These are phyloP conservation scores for Nemoura dubitans DNA, from an alignment of 2,888 invertebrate species.

Conservation along the genomic window DNA sequence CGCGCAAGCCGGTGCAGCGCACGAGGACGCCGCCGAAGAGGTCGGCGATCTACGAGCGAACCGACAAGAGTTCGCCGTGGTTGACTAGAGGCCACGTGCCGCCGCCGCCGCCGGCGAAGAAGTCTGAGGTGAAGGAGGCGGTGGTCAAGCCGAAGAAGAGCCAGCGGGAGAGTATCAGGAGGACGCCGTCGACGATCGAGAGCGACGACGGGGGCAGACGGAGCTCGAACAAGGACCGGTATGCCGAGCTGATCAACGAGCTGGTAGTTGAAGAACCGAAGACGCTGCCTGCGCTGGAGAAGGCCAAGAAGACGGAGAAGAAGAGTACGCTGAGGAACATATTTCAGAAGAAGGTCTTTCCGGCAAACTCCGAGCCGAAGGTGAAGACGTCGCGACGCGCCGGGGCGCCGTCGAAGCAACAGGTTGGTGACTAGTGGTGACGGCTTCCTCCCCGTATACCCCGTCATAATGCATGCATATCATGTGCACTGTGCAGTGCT, in stretches of 20 bases:
- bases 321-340: conserved; percentile 9
- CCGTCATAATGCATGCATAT: too few relatives aligned
- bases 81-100: neutral
- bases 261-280: conserved; percentile 7
- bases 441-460: neutral
- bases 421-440: neutral
- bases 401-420: neutral
- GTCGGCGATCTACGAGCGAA: conserved; percentile 31
- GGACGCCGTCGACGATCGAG: neutral
- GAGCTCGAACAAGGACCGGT: conserved; percentile 16
- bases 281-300: neutral
- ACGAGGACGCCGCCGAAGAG: conserved; percentile 44
- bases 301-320: neutral
- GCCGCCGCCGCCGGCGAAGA: neutral
- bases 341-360: conserved; percentile 27
- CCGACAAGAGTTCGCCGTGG: conserved; percentile 37
- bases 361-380: conserved; percentile 8
- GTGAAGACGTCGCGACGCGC: neutral
- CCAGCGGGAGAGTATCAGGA: neutral
- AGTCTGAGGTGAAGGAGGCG: neutral
- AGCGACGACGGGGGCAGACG: neutral
- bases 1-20: neutral
- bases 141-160: neutral
- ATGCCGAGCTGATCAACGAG: conserved; percentile 26
- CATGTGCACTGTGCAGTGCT: too few relatives aligned